phyloP scores from a whole-genome alignment of 2,888 invertebrate species.

The Hyalella azteca region DNA sequence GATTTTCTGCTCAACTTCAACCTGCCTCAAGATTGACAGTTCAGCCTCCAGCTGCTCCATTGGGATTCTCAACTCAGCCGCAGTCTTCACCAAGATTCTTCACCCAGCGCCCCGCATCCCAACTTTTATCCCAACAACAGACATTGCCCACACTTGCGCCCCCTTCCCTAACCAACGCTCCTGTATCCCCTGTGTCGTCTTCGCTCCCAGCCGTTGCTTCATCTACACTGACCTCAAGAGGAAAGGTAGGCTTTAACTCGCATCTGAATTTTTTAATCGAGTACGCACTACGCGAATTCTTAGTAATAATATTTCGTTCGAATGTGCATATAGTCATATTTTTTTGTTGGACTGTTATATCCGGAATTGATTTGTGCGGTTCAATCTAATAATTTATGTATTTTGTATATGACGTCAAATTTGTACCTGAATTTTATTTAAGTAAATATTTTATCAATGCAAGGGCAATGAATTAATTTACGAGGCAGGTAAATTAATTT shows the following conservation, averaged over 20 bases:
- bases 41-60: background rate
- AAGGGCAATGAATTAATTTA: no score
- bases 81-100: background rate
- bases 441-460: no score
- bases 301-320: no score
- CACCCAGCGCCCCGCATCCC: background rate
- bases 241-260: conserved; percentile 28
- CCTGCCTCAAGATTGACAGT: background rate
- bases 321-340: no score
- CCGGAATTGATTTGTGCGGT: no score
- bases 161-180: background rate
- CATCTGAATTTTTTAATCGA: no score
- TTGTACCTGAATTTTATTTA: no score
- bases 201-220: background rate
- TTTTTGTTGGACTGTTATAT: no score
- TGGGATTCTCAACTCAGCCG: background rate
- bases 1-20: background rate
- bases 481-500: no score
- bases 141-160: background rate
- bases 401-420: no score
- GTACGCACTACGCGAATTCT: no score
- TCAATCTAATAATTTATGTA: no score
- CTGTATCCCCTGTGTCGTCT: background rate
- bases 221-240: background rate
- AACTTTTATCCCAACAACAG: background rate